Percentiles rank a stretch among this genome's conserved stretches.
These are phyloP conservation scores for Tringa solitaria DNA, from an alignment of 2,113 vertebrate species.

Conservation along the genomic window DNA sequence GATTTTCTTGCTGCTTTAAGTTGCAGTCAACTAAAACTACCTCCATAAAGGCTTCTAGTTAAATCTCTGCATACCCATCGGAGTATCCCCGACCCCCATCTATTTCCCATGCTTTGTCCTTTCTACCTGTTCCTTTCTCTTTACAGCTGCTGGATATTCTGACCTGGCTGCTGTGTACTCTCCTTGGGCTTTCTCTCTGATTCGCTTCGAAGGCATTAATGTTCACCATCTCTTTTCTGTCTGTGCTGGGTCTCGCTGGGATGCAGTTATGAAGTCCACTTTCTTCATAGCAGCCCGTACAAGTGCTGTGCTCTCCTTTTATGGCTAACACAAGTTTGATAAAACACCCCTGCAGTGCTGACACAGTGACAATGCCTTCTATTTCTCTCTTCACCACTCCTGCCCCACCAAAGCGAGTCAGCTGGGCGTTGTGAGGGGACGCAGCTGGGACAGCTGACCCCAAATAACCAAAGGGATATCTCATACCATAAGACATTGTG, in stretches of 20 bases:
- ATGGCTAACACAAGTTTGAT: neutral
- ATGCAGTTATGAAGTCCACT: neutral
- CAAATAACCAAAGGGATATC: neutral
- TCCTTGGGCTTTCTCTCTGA: neutral
- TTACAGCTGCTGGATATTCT: neutral
- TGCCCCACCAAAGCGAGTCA: neutral
- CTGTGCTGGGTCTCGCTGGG: neutral
- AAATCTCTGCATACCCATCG: neutral
- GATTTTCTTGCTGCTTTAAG: neutral
- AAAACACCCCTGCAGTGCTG: neutral
- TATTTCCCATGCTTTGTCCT: neutral
- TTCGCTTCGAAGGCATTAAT: neutral
- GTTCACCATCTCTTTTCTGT: neutral
- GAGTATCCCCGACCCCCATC: neutral
- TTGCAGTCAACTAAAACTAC: neutral
- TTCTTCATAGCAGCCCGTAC: neutral
- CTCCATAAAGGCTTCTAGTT: neutral
- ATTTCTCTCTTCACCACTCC: neutral
- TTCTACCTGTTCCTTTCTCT: neutral
- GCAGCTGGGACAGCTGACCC: neutral
- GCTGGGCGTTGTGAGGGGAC: rapidly evolving
- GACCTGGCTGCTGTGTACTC: neutral
- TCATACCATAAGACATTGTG: too few relatives aligned
- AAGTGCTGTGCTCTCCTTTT: neutral
- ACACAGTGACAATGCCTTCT: neutral